Evolutionary conservation across 2,888 invertebrate species (phyloP).

Genomic region (Pegoplata infirma): DNA sequence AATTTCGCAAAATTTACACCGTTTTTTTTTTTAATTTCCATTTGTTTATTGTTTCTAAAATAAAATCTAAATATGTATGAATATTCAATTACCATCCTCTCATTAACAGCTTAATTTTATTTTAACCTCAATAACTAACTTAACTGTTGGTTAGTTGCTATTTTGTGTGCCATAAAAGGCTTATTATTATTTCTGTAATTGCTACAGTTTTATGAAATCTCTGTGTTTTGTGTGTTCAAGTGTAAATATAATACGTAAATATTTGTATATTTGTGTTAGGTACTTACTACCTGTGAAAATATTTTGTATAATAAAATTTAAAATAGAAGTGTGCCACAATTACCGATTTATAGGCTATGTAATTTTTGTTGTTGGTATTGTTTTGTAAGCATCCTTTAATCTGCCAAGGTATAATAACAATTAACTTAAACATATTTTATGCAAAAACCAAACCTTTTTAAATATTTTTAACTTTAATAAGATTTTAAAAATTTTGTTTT

Average conservation of each 20-base stretch:
- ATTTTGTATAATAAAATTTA: slow-evolving; percentile 43
- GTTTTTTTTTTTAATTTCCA: not conserved
- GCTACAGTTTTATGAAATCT: slow-evolving; percentile 50
- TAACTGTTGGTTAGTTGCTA: slow-evolving; percentile 43
- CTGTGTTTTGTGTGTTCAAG: slow-evolving; percentile 22
- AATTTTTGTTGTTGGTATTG: slow-evolving; percentile 46
- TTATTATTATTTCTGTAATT: slow-evolving; percentile 47
- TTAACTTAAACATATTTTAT: not conserved
- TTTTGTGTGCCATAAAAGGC: slow-evolving; percentile 44
- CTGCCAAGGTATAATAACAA: not conserved
- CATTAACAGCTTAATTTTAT: slow-evolving; percentile 47
- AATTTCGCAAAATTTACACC: too few species aligned
- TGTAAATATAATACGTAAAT: too few species aligned
- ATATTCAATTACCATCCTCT: slow-evolving; percentile 56
- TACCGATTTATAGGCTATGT: slow-evolving; percentile 22
- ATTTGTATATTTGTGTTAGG: not conserved
- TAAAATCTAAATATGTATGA: not conserved
- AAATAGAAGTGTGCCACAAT: slow-evolving; percentile 48
- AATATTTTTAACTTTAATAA: too few species aligned
- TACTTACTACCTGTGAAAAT: slow-evolving; percentile 25
- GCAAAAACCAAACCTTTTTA: too few species aligned
- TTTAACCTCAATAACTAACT: slow-evolving; percentile 44
- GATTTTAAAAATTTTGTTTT: too few species aligned
- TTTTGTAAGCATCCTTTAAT: not conserved
- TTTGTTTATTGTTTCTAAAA: slow-evolving; percentile 9